Evolutionary conservation across 2,113 vertebrate genomes (phyloP).

Genomic region (Phodopus roborovskii): DNA sequence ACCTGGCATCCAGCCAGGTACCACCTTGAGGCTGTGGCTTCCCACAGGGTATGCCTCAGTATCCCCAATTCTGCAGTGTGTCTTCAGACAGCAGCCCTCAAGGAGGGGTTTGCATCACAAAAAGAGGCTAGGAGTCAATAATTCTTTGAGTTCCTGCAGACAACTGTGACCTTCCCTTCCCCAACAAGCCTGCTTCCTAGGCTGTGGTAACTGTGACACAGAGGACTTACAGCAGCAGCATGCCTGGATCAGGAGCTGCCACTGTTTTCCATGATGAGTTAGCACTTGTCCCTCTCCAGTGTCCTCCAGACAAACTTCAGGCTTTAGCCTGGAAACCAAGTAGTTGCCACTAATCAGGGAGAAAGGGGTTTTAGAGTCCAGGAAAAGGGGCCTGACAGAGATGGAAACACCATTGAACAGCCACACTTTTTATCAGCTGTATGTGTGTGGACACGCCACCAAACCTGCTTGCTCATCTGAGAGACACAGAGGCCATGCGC

Average conservation of each 20-base stretch:
- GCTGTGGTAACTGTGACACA: not conserved
- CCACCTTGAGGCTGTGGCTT: too few species aligned
- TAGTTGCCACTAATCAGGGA: not conserved
- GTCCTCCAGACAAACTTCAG: not conserved
- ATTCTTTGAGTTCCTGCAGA: not conserved
- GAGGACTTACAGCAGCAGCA: not conserved
- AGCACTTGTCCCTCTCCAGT: fast-evolving
- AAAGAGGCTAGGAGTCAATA: not conserved
- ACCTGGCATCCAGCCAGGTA: too few species aligned
- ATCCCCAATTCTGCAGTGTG: fast-evolving
- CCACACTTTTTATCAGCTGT: fast-evolving
- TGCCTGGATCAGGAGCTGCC: not conserved
- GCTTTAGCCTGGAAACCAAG: not conserved
- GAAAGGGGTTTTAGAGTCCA: not conserved
- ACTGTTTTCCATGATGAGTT: not conserved
- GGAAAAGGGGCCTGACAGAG: not conserved
- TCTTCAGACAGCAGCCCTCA: not conserved
- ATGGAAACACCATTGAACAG: not conserved
- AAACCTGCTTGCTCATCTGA: not conserved
- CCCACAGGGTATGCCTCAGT: fast-evolving
- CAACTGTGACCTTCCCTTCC: not conserved
- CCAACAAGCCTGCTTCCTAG: not conserved
- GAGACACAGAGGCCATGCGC: not conserved
- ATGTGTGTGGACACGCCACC: too few species aligned
- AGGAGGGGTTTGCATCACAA: too few species aligned